phyloP scores from a whole-genome alignment of 2,888 invertebrate genomes.

The Epiblema foenella region DNA sequence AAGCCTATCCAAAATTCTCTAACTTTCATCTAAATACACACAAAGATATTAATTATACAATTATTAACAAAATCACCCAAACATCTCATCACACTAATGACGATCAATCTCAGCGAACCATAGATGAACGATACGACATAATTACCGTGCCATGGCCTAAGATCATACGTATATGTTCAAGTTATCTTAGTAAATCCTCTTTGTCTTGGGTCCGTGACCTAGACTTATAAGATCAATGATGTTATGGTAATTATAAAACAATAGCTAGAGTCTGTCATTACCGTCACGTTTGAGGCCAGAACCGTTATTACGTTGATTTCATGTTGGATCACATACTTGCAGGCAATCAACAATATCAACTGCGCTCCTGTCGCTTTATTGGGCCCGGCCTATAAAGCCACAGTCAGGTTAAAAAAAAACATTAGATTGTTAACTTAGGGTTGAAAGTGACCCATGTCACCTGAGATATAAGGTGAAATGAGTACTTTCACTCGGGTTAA shows the following conservation, averaged over 20 bases:
- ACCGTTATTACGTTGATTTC: background rate
- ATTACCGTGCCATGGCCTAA: conserved; percentile 26
- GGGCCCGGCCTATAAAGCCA: no score
- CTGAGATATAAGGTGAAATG: no score
- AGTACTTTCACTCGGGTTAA: no score
- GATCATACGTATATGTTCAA: conserved; percentile 17
- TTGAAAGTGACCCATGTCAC: no score
- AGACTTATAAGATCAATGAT: conserved; percentile 29
- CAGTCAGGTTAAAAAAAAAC: no score
- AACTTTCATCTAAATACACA: background rate
- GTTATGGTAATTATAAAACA: conserved; percentile 30
- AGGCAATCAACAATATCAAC: background rate
- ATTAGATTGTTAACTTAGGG: no score
- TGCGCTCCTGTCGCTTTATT: no score
- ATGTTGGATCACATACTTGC: background rate
- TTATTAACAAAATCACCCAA: background rate
- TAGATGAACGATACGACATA: conserved; percentile 40
- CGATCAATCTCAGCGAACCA: conserved; percentile 31
- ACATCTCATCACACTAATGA: conserved; percentile 6
- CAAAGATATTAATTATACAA: no score
- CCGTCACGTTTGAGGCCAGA: background rate
- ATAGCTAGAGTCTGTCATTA: conserved; percentile 17
- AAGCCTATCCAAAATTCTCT: no score
- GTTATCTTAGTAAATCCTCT: conserved; percentile 23
- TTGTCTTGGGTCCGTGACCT: conserved; percentile 38